Evolutionary conservation across 1,140 invertebrate genomes (phyloP).

Genomic region (Ridgeia piscesae): DNA sequence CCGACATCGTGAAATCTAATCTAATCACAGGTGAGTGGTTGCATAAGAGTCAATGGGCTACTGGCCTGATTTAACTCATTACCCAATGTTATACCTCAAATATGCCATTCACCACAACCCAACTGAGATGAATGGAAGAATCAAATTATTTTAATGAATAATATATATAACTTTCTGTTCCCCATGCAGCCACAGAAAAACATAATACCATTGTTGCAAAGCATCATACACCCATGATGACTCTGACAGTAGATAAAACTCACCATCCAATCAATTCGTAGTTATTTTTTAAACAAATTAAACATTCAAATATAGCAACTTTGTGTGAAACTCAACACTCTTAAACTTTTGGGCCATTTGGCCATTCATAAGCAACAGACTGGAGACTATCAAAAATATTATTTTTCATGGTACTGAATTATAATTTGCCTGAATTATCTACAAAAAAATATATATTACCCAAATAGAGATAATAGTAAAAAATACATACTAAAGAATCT

Average conservation of each 20-base stretch:
- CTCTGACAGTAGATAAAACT: no score
- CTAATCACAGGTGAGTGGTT: neutral
- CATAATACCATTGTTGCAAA: no score
- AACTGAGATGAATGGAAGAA: neutral
- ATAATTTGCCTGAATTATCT: neutral
- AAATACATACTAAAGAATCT: no score
- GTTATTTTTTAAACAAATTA: no score
- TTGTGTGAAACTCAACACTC: no score
- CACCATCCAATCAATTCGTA: no score
- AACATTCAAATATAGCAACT: no score
- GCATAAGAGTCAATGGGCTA: neutral
- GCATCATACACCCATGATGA: no score
- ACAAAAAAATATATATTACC: neutral
- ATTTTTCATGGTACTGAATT: neutral
- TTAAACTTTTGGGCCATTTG: neutral
- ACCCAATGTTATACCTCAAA: neutral
- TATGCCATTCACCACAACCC: neutral
- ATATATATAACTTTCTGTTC: no score
- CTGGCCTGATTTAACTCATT: neutral
- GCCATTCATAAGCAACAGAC: neutral
- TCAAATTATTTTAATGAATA: neutral
- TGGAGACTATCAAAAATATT: neutral
- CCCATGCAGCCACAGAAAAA: no score
- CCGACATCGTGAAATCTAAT: neutral
- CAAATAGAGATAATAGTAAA: neutral